Conservation (phyloP, 2,797 vertebrate genomes). For the Acipenser ruthenus region DNA sequence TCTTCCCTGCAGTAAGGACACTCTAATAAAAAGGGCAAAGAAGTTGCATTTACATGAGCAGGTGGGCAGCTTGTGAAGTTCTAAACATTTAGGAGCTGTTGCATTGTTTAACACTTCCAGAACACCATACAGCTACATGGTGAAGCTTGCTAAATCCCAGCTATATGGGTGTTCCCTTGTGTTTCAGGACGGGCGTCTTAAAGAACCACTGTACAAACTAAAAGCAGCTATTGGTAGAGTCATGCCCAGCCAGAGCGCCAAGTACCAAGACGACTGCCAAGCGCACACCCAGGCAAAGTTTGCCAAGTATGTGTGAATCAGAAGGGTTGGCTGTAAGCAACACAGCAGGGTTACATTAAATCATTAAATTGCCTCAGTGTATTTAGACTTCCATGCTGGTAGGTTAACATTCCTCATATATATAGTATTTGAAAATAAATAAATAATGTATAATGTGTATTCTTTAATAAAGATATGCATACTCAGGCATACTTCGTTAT, state of each 20-base stretch:
- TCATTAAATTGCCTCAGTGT: background rate
- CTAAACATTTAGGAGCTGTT: background rate
- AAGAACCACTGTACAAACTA: constrained; percentile 71
- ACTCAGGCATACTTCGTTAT: too few relatives aligned
- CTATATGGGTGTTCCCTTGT: constrained; percentile 7
- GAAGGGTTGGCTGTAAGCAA: background rate
- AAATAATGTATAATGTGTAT: too few relatives aligned
- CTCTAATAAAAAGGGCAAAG: constrained; percentile 74
- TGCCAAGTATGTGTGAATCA: constrained; percentile 63
- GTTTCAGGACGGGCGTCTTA: constrained; percentile 61
- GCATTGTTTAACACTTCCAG: too few relatives aligned
- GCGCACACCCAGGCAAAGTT: constrained; percentile 71
- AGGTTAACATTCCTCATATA: too few relatives aligned
- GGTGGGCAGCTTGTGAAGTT: constrained; percentile 30
- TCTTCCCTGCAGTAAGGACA: constrained; percentile 84
- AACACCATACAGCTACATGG: too few relatives aligned
- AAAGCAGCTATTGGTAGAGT: constrained; percentile 72
- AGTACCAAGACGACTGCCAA: constrained; percentile 73
- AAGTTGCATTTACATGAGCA: constrained; percentile 69
- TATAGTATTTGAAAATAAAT: too few relatives aligned
- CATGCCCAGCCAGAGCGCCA: constrained; percentile 82
- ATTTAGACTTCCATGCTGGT: too few relatives aligned
- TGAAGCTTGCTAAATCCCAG: background rate
- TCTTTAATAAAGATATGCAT: too few relatives aligned
- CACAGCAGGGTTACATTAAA: background rate